Percentiles rank a stretch among this genome's conserved stretches.
Conservation (phyloP, 1,140 invertebrate genomes). For the Ips typographus region DNA sequence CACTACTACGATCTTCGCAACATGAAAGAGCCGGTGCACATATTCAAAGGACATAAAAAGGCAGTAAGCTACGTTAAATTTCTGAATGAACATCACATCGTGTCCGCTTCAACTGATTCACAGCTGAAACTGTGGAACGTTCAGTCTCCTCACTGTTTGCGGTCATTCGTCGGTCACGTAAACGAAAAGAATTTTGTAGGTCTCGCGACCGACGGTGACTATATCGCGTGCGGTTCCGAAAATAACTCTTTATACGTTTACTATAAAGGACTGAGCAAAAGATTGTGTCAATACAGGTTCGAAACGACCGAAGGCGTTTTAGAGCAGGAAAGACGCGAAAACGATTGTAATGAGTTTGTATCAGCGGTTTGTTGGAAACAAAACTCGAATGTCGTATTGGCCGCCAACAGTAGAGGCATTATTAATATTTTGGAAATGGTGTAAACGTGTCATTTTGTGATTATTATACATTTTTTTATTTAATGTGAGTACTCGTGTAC, state of each 20-base stretch:
- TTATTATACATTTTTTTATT: not conserved
- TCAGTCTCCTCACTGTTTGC: conserved; percentile 73
- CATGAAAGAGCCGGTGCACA: conserved; percentile 75
- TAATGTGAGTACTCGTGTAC: not conserved
- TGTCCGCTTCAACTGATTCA: conserved; percentile 94
- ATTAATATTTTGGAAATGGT: conserved; percentile 85
- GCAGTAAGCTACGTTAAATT: conserved; percentile 97
- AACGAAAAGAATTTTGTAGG: conserved; percentile 99
- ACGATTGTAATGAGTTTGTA: conserved; percentile 91
- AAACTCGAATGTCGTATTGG: conserved; percentile 84
- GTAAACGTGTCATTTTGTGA: conserved; percentile 46
- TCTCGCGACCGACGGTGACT: conserved; percentile 92
- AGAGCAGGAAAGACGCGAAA: conserved; percentile 74
- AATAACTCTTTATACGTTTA: conserved; percentile 94
- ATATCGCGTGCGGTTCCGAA: conserved; percentile 94
- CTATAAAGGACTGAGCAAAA: conserved; percentile 87
- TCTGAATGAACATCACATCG: conserved; percentile 84
- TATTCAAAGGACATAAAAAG: conserved; percentile 92
- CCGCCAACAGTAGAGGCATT: conserved; percentile 93
- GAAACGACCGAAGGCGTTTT: conserved; percentile 79
- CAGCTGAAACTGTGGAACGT: conserved; percentile 94
- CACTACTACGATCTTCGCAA: conserved; percentile 95
- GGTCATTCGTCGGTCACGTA: conserved; percentile 89
- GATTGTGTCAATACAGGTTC: conserved; percentile 87
- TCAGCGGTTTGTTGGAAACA: conserved; percentile 94